Evolutionary conservation across 2,113 vertebrate genomes (phyloP).

Genomic region (Serinus canaria): DNA sequence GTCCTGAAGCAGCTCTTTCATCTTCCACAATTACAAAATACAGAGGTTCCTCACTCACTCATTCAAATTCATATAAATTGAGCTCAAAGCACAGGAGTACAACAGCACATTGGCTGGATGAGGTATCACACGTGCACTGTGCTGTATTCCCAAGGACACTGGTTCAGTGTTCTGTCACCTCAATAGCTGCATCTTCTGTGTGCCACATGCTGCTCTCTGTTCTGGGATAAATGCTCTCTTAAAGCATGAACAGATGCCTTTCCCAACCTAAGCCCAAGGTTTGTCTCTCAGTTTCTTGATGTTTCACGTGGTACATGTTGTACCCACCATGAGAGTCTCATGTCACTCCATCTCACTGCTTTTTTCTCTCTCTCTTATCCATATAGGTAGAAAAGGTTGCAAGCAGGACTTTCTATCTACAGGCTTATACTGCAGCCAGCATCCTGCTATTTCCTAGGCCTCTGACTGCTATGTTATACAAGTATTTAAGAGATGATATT

Average conservation of each 20-base stretch:
- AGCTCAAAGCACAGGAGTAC: background rate
- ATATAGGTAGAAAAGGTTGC: background rate
- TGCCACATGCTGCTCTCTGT: background rate
- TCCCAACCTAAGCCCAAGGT: background rate
- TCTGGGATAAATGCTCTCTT: background rate
- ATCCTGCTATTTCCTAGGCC: background rate
- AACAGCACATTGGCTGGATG: accelerated
- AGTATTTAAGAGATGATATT: background rate
- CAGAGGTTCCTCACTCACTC: background rate
- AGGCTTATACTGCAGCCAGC: background rate
- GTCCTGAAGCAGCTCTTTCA: background rate
- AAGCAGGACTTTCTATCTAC: background rate
- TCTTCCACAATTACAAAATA: background rate
- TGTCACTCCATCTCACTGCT: background rate
- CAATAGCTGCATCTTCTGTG: background rate
- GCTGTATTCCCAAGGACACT: background rate
- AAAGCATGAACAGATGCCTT: background rate
- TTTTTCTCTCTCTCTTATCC: background rate
- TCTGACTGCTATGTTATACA: background rate
- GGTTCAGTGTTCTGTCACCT: background rate
- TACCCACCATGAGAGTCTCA: background rate
- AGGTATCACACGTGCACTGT: background rate
- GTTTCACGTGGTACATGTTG: accelerated
- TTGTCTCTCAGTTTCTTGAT: background rate
- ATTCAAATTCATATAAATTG: background rate